Percentiles rank a stretch among this genome's conserved stretches.
phyloP scores from a whole-genome alignment of 2,113 vertebrate genomes.

The Syrmaticus mikado region DNA sequence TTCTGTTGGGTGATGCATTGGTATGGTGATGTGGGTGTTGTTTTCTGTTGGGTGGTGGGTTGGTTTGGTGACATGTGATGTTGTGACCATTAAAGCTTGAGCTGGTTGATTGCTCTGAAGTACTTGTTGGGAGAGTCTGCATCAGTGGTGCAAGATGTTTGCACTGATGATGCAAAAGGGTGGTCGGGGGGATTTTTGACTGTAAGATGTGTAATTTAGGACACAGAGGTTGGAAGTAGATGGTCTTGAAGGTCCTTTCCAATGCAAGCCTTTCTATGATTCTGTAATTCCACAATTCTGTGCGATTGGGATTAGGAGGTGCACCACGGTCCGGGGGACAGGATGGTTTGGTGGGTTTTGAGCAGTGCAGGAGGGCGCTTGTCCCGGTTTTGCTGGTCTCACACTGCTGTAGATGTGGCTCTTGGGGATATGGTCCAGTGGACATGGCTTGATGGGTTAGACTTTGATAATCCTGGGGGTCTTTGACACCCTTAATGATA shows the following conservation, averaged over 20 bases:
- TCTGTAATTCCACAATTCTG: not conserved
- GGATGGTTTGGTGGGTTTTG: rapidly evolving
- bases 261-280: not conserved
- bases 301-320: rapidly evolving
- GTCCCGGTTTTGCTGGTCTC: rapidly evolving
- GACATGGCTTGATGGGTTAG: not conserved
- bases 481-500: not conserved
- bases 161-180: not conserved
- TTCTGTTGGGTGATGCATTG: rapidly evolving
- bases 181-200: rapidly evolving
- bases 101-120: not conserved
- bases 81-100: rapidly evolving
- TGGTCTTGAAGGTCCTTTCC: not conserved
- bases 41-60: rapidly evolving
- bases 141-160: not conserved
- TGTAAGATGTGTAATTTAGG: rapidly evolving
- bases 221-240: not conserved
- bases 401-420: rapidly evolving
- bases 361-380: rapidly evolving
- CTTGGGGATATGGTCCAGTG: not conserved
- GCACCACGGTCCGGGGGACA: rapidly evolving
- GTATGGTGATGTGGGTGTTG: not conserved
- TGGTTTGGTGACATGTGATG: too few species aligned
- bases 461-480: not conserved
- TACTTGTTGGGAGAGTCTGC: rapidly evolving